A percentile compares a stretch with the other conserved stretches of the same genome.
These are phyloP conservation scores for Tenthredo amoena DNA, from an alignment of 2,888 invertebrate genomes.

Conservation along the genomic window DNA sequence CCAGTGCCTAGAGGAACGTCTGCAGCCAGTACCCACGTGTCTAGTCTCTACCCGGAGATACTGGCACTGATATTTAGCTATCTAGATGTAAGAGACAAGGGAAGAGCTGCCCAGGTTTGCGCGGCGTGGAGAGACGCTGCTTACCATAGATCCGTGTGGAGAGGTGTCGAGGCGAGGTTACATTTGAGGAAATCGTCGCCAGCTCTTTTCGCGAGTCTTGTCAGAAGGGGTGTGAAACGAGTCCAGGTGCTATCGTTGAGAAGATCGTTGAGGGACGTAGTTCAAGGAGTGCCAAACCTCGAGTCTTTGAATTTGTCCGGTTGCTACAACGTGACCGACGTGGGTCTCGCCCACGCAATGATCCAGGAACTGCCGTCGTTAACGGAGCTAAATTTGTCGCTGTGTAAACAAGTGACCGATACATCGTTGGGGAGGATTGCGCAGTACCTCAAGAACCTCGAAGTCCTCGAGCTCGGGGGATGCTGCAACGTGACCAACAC, in stretches of 20 bases:
- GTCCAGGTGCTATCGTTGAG: slow-evolving; percentile 94
- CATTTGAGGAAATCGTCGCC: slow-evolving; percentile 92
- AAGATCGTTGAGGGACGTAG: slow-evolving; percentile 90
- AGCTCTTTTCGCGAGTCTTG: slow-evolving; percentile 91
- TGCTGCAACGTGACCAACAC: slow-evolving; percentile 95
- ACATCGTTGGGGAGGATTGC: slow-evolving; percentile 92
- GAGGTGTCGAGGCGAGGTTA: slow-evolving; percentile 94
- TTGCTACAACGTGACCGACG: slow-evolving; percentile 95
- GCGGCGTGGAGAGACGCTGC: slow-evolving; percentile 95
- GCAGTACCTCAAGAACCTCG: slow-evolving; percentile 90
- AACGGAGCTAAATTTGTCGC: slow-evolving; percentile 90
- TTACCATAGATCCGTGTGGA: slow-evolving; percentile 96
- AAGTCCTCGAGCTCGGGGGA: slow-evolving; percentile 93
- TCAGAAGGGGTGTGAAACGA: slow-evolving; percentile 91
- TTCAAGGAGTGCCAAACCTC: slow-evolving; percentile 91
- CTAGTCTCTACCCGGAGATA: slow-evolving; percentile 94
- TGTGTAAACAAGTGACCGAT: slow-evolving; percentile 98
- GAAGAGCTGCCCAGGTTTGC: slow-evolving; percentile 94
- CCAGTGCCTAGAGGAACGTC: slow-evolving; percentile 81
- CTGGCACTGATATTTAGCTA: slow-evolving; percentile 95
- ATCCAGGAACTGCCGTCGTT: slow-evolving; percentile 88
- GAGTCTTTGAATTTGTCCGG: slow-evolving; percentile 94
- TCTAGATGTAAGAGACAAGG: slow-evolving; percentile 92
- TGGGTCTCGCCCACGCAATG: slow-evolving; percentile 91
- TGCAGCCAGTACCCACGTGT: slow-evolving; percentile 83